Percentiles rank a stretch among this genome's conserved stretches.
Conservation (phyloP, 2,888 invertebrate species). For the Lepidochrysops patricia region DNA sequence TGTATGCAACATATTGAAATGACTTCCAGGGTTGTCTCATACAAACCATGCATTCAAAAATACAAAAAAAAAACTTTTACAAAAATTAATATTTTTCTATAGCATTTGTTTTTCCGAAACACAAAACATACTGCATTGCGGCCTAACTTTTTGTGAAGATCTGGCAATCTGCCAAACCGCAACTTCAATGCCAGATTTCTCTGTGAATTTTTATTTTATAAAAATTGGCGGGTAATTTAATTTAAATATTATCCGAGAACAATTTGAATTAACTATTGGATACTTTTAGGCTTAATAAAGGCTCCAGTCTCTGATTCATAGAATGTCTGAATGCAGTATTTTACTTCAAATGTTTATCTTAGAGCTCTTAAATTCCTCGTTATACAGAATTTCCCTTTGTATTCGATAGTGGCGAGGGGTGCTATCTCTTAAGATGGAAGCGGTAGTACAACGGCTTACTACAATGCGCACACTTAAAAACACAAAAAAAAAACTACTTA, state of each 20-base stretch:
- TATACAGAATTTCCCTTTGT: too few species aligned
- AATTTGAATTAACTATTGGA: not conserved
- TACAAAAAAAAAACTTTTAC: not conserved
- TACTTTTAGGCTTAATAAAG: not conserved
- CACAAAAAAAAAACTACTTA: too few species aligned
- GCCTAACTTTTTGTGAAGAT: not conserved
- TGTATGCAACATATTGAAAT: too few species aligned
- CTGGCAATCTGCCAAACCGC: conserved; percentile 6
- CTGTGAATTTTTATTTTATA: conserved; percentile 4
- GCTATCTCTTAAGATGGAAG: too few species aligned
- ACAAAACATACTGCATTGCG: not conserved
- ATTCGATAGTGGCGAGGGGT: too few species aligned
- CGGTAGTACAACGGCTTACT: too few species aligned
- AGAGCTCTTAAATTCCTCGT: too few species aligned
- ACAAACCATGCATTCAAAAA: not conserved
- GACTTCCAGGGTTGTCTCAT: not conserved
- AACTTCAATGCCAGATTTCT: conserved; percentile 9
- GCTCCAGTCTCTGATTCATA: too few species aligned
- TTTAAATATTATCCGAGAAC: not conserved
- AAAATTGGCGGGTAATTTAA: conserved; percentile 6
- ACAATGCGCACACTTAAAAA: too few species aligned
- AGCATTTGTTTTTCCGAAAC: conserved; percentile 3
- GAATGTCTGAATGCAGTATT: too few species aligned
- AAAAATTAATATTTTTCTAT: conserved; percentile 1
- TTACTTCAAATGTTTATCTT: too few species aligned